phyloP scores from a whole-genome alignment of 2,888 invertebrate species.

The Limulus polyphemus region DNA sequence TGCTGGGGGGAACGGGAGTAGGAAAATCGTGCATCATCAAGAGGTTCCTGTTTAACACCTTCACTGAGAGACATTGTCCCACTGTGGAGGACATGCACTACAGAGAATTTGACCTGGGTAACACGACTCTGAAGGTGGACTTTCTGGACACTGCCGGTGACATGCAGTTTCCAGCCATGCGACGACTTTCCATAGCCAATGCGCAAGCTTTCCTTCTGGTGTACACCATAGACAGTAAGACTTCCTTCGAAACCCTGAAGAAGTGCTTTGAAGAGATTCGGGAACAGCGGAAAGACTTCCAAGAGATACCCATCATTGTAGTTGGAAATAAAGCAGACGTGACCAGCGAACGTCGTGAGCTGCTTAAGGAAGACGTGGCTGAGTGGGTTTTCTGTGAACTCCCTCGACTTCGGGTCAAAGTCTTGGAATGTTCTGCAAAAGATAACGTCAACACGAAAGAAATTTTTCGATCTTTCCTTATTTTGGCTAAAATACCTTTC shows the following conservation, averaged over 20 bases:
- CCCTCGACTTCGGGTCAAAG: constrained; percentile 49
- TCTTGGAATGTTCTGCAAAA: constrained; percentile 64
- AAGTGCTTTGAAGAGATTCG: constrained; percentile 67
- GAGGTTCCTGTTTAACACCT: constrained; percentile 74
- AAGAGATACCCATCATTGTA: constrained; percentile 85
- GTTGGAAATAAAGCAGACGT: constrained; percentile 90
- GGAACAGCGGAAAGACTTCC: constrained; percentile 61
- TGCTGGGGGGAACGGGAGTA: constrained; percentile 69
- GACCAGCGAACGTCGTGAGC: constrained; percentile 51
- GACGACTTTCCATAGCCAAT: constrained; percentile 81
- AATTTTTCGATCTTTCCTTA: constrained; percentile 63
- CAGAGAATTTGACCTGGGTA: constrained; percentile 64
- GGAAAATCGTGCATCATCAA: constrained; percentile 89
- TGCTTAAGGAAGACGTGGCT: constrained; percentile 57
- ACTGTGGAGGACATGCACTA: constrained; percentile 94
- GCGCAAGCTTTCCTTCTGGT: constrained; percentile 92
- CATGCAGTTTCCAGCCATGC: constrained; percentile 92
- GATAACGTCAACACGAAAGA: constrained; percentile 62
- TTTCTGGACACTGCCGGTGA: constrained; percentile 93
- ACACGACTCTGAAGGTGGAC: constrained; percentile 66
- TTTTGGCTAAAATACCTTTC: constrained; percentile 53
- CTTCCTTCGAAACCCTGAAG: constrained; percentile 58
- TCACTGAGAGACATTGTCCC: constrained; percentile 77
- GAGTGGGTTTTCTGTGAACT: constrained; percentile 60
- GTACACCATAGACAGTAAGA: constrained; percentile 73